A percentile compares a stretch with the other conserved stretches of the same genome.
Evolutionary conservation across 2,888 invertebrate genomes (phyloP).

Genomic region (Cryptocheilus praepositus): DNA sequence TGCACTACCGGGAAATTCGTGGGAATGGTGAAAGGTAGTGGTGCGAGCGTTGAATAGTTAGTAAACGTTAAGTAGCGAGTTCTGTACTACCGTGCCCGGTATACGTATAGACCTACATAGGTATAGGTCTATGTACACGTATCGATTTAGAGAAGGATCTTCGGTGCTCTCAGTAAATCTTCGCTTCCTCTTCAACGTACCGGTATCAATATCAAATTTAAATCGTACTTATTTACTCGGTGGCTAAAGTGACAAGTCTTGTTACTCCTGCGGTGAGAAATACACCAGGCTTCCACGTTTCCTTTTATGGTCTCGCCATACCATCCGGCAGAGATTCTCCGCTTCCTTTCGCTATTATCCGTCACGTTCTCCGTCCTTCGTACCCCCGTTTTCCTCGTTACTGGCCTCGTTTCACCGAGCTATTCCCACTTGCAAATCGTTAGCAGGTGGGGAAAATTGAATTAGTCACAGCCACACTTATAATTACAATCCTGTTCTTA

Average conservation of each 20-base stretch:
- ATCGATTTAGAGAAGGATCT: conserved; percentile 38
- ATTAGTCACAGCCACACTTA: conserved; percentile 58
- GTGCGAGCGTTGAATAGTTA: conserved; percentile 53
- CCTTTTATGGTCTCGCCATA: conserved; percentile 41
- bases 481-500: conserved; percentile 49
- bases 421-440: conserved; percentile 52
- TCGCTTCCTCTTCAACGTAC: neutral
- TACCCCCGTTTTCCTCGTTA: conserved; percentile 12
- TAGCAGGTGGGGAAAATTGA: conserved; percentile 59
- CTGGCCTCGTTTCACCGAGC: conserved; percentile 23
- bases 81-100: conserved; percentile 47
- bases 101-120: conserved; percentile 44
- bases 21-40: conserved; percentile 40
- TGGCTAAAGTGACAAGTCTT: conserved; percentile 51
- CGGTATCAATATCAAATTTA: conserved; percentile 51
- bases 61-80: conserved; percentile 57
- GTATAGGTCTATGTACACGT: conserved; percentile 40
- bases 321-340: conserved; percentile 34
- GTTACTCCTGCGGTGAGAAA: conserved; percentile 47
- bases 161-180: neutral
- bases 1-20: conserved; percentile 35
- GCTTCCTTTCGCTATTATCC: conserved; percentile 30
- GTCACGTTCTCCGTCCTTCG: conserved; percentile 10
- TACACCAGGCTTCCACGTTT: conserved; percentile 13
- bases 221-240: conserved; percentile 55